A percentile compares a stretch with the other conserved stretches of the same genome.
Conservation (phyloP, 2,113 vertebrate genomes). For the Paradoxurus hermaphroditus region DNA sequence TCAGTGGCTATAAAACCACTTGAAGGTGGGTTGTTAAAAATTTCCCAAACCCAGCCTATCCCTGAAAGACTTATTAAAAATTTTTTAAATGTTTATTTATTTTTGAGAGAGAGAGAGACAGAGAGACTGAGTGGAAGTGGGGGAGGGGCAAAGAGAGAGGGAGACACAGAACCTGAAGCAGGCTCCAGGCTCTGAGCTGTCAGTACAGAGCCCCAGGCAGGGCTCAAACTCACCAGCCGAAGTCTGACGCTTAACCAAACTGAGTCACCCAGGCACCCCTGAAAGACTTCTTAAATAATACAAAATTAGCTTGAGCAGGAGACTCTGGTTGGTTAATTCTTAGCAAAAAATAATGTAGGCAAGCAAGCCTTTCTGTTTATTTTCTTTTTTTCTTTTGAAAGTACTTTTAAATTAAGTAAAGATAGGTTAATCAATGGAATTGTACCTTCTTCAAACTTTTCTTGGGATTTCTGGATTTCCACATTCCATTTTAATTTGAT, state of each 20-base stretch:
- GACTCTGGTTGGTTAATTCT: neutral
- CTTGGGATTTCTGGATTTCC: neutral
- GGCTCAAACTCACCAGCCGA: too few relatives aligned
- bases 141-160: too few relatives aligned
- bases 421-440: neutral
- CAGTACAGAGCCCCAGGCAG: too few relatives aligned
- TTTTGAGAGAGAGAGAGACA: too few relatives aligned
- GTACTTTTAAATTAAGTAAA: neutral
- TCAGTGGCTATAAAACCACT: neutral
- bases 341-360: neutral
- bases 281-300: neutral
- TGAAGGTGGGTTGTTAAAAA: neutral
- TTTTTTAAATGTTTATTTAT: too few relatives aligned
- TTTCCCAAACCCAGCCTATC: neutral
- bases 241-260: too few relatives aligned
- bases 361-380: neutral
- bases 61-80: neutral
- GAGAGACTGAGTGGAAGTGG: too few relatives aligned
- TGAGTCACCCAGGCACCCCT: neutral
- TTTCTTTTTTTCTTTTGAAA: neutral
- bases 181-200: too few relatives aligned
- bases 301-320: neutral
- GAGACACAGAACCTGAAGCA: too few relatives aligned
- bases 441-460: neutral
- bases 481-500: neutral